Percentiles rank a stretch among this genome's conserved stretches.
phyloP scores from a whole-genome alignment of 2,113 vertebrate species.

The Callionymus lyra region DNA sequence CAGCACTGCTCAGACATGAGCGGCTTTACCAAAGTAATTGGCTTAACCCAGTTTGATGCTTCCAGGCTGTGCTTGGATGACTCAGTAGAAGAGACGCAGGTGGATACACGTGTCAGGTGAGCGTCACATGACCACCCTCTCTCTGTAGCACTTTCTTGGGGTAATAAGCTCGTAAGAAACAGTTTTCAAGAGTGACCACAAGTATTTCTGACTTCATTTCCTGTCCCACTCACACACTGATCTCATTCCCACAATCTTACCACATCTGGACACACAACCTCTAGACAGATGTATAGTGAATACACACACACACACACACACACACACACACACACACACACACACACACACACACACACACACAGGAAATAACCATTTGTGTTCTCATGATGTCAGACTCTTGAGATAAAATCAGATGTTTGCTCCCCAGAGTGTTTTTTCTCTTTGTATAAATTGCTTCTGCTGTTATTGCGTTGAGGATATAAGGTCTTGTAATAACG shows the following conservation, averaged over 20 bases:
- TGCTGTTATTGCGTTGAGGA: too few species aligned
- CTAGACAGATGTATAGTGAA: too few species aligned
- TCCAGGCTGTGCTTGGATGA: slow-evolving; percentile 24
- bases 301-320: slow-evolving; percentile 2
- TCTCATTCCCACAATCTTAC: slow-evolving; percentile 43
- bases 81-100: slow-evolving; percentile 1
- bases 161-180: not conserved
- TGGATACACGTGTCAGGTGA: slow-evolving; percentile 10
- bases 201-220: slow-evolving; percentile 44
- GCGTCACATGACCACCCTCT: slow-evolving; percentile 19
- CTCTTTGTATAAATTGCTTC: too few species aligned
- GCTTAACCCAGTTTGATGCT: slow-evolving; percentile 29
- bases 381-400: slow-evolving; percentile 26
- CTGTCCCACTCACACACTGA: slow-evolving; percentile 47
- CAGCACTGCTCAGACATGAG: slow-evolving; percentile 17
- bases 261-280: slow-evolving; percentile 40
- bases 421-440: too few species aligned
- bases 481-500: too few species aligned
- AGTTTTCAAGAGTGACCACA: slow-evolving; percentile 7
- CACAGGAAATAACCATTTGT: slow-evolving; percentile 24
- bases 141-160: slow-evolving; percentile 7
- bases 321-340: slow-evolving; percentile 4
- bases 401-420: slow-evolving; percentile 5
- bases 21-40: slow-evolving; percentile 39
- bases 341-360: not conserved